phyloP scores from a whole-genome alignment of 2,888 invertebrate genomes.

The Andrena marginata region DNA sequence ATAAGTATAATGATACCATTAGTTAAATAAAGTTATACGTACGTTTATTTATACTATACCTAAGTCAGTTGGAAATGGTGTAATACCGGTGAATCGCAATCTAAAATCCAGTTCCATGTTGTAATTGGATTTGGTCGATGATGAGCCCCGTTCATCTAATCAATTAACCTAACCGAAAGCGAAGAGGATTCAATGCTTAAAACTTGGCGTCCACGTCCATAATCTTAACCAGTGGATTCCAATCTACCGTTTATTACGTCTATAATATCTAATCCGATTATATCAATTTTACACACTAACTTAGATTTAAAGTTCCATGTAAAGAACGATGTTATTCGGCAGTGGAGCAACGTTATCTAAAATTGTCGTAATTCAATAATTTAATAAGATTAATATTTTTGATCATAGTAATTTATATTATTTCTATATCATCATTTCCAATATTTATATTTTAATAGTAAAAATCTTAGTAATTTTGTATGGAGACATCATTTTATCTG shows the following conservation, averaged over 20 bases:
- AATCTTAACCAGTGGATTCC: constrained; percentile 19
- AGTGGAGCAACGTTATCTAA: not conserved
- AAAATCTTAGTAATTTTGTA: no score
- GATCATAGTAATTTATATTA: no score
- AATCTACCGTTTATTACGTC: constrained; percentile 29
- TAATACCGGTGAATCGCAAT: constrained; percentile 12
- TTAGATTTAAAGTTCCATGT: not conserved
- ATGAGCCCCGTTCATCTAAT: constrained; percentile 11
- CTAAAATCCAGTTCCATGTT: constrained; percentile 10
- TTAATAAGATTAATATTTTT: no score
- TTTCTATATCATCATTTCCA: no score
- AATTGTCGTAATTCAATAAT: not conserved
- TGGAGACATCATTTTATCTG: no score
- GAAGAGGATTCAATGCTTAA: constrained; percentile 8
- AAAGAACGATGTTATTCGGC: not conserved
- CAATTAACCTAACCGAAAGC: constrained; percentile 29
- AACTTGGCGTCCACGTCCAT: constrained; percentile 15
- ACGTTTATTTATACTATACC: no score
- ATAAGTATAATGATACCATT: no score
- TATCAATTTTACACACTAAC: not conserved
- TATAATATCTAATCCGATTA: constrained; percentile 15
- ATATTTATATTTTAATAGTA: no score
- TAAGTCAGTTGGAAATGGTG: not conserved
- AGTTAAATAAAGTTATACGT: no score
- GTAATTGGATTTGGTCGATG: constrained; percentile 29